Evolutionary conservation across 2,797 vertebrate genomes (phyloP).

Genomic region (Lagothrix lagotricha): DNA sequence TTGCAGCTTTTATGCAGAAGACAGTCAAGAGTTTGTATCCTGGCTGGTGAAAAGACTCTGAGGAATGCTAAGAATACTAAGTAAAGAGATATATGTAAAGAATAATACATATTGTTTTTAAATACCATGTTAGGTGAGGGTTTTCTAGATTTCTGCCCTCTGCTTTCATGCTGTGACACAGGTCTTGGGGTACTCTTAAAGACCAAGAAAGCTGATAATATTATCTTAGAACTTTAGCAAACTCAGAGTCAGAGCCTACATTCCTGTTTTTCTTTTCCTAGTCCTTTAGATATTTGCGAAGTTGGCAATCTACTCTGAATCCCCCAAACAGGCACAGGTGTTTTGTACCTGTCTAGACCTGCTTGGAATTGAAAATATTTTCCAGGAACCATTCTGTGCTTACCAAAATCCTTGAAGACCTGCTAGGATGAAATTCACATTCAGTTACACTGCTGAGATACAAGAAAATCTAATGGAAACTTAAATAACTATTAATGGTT

Average conservation of each 20-base stretch:
- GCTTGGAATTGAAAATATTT: neutral
- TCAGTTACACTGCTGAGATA: neutral
- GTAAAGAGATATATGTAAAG: conserved; percentile 22
- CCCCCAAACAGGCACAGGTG: neutral
- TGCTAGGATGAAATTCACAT: neutral
- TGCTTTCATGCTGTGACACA: neutral
- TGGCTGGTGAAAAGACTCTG: conserved; percentile 29
- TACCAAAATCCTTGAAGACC: neutral
- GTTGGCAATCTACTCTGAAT: neutral
- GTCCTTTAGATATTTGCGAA: neutral
- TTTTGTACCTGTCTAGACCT: neutral
- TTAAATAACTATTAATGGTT: neutral
- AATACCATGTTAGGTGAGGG: neutral
- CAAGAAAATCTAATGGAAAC: conserved; percentile 6
- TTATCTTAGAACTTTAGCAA: neutral
- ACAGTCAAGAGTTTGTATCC: conserved; percentile 35
- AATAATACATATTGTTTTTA: conserved; percentile 20
- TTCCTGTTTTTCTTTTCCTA: neutral
- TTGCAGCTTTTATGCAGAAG: conserved; percentile 56
- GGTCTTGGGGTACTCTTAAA: neutral
- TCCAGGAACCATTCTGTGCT: neutral
- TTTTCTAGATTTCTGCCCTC: neutral
- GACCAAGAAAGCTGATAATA: neutral
- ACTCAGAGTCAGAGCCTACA: neutral
- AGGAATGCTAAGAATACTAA: conserved; percentile 65